Conservation (phyloP, 2,888 invertebrate species). For the Lagria hirta region DNA sequence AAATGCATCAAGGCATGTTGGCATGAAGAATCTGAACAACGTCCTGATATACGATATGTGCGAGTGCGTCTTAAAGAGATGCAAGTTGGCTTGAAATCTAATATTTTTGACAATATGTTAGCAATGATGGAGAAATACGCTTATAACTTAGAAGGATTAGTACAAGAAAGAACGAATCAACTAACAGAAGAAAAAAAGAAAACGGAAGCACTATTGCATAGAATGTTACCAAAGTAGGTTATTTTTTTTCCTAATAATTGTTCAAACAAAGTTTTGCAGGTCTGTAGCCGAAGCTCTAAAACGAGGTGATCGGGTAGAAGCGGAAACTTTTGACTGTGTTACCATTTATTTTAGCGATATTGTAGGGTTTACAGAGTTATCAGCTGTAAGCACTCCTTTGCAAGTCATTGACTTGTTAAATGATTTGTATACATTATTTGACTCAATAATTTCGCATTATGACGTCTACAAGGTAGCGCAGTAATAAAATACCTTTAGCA, state of each 20-base stretch:
- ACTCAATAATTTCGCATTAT: constrained; percentile 83
- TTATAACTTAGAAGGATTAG: constrained; percentile 79
- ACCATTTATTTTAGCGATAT: constrained; percentile 85
- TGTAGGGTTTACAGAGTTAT: constrained; percentile 79
- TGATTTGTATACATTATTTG: constrained; percentile 85
- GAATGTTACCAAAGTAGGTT: constrained; percentile 80
- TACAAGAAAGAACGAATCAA: constrained; percentile 80
- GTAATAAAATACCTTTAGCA: neutral
- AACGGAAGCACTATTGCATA: constrained; percentile 78
- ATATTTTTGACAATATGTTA: constrained; percentile 88
- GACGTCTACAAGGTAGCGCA: constrained; percentile 77
- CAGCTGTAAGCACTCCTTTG: constrained; percentile 76
- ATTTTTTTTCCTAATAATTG: constrained; percentile 1
- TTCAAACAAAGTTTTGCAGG: too few species aligned
- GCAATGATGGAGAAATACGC: constrained; percentile 91
- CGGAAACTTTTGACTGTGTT: constrained; percentile 79
- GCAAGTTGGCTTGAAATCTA: constrained; percentile 76
- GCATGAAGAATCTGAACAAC: constrained; percentile 75
- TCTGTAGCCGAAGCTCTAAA: constrained; percentile 80
- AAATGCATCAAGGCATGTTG: constrained; percentile 77
- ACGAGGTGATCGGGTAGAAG: constrained; percentile 74
- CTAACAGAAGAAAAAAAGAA: constrained; percentile 81
- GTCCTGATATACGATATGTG: constrained; percentile 78
- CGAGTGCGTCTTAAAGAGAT: constrained; percentile 77
- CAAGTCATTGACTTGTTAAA: constrained; percentile 86